Conservation (phyloP, 2,797 vertebrate species). For the Pitangus sulphuratus region DNA sequence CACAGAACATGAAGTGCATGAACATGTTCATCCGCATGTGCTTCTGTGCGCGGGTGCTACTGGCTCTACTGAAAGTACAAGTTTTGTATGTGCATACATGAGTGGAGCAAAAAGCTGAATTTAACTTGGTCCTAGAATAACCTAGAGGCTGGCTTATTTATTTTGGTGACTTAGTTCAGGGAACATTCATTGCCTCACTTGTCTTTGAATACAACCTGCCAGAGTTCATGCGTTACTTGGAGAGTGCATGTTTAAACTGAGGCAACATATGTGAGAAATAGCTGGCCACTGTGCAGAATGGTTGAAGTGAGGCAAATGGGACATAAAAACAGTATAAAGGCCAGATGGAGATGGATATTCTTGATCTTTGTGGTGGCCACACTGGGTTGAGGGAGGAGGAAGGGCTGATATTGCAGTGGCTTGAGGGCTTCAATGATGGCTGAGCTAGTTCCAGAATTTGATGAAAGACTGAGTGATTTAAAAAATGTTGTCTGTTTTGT, state of each 20-base stretch:
- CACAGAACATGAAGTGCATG: fast-evolving
- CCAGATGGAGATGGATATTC: background rate
- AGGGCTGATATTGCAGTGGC: background rate
- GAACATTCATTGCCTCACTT: fast-evolving
- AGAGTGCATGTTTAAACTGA: fast-evolving
- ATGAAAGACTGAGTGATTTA: background rate
- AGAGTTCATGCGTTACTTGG: fast-evolving
- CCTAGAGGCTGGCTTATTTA: background rate
- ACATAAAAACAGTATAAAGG: background rate
- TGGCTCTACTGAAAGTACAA: fast-evolving
- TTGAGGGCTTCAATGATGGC: background rate
- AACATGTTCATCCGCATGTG: fast-evolving
- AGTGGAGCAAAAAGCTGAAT: background rate
- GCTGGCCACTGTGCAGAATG: background rate
- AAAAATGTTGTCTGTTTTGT: background rate
- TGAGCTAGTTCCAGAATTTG: background rate
- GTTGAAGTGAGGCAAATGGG: background rate
- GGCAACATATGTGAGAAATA: background rate
- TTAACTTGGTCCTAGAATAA: background rate
- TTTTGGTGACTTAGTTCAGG: background rate
- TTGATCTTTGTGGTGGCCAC: background rate
- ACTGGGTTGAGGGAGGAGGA: background rate
- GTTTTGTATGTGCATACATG: fast-evolving
- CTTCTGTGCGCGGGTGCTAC: fast-evolving
- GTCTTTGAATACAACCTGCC: background rate